Conservation (phyloP, 2,113 vertebrate genomes). For the Scolopax mira region DNA sequence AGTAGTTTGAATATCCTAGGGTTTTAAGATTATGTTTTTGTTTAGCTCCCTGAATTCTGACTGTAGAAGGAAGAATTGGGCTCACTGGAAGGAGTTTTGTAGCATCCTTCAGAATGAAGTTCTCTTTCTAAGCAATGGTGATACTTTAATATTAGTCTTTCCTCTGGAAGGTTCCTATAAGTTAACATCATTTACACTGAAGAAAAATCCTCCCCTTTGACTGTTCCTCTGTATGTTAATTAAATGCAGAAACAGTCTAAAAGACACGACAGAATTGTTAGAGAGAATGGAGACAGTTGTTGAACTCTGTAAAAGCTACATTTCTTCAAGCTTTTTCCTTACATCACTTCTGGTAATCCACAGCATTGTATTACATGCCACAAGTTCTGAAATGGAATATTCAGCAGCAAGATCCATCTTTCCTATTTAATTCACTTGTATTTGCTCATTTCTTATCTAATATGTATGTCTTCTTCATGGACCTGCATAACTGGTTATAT, state of each 20-base stretch:
- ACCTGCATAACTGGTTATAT: not conserved
- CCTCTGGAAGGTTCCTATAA: not conserved
- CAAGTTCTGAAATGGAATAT: not conserved
- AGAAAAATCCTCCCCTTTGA: not conserved
- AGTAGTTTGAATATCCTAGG: not conserved
- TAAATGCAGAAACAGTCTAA: not conserved
- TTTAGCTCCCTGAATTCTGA: not conserved
- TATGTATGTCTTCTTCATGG: not conserved
- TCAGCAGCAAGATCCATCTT: not conserved
- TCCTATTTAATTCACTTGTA: not conserved
- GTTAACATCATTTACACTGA: not conserved
- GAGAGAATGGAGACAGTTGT: not conserved
- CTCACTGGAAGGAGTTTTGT: not conserved
- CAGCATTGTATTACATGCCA: not conserved
- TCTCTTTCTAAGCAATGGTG: not conserved
- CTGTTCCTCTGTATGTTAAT: not conserved
- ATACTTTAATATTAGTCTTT: not conserved
- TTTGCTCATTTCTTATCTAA: not conserved
- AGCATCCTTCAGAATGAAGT: not conserved
- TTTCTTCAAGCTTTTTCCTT: not conserved
- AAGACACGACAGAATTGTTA: not conserved
- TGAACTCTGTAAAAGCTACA: not conserved
- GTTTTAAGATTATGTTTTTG: not conserved
- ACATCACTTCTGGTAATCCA: not conserved
- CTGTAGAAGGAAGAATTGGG: not conserved